Evolutionary conservation across 2,888 invertebrate species (phyloP).

Genomic region (Calameuta idolon): DNA sequence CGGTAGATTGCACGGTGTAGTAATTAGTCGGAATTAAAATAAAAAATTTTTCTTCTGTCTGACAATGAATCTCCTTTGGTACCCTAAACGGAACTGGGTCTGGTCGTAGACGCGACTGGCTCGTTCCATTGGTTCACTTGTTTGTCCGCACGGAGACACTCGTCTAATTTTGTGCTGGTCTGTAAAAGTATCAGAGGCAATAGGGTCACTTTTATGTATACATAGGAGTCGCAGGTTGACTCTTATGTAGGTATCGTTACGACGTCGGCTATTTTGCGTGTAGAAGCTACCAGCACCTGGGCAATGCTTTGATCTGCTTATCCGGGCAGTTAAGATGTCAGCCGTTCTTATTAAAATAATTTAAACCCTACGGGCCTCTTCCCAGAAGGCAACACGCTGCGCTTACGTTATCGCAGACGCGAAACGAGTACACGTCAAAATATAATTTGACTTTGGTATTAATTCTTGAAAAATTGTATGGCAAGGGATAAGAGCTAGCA

Average conservation of each 20-base stretch:
- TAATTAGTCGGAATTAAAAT: neutral
- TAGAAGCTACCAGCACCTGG: slow-evolving; percentile 48
- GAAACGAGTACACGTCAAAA: neutral
- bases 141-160: slow-evolving; percentile 8
- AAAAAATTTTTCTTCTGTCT: neutral
- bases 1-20: neutral
- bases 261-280: slow-evolving; percentile 40
- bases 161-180: slow-evolving; percentile 55
- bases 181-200: slow-evolving; percentile 53
- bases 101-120: neutral
- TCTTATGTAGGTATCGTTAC: neutral
- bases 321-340: slow-evolving; percentile 58
- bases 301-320: slow-evolving; percentile 55
- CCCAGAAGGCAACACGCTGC: slow-evolving; percentile 26
- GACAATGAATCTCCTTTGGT: neutral
- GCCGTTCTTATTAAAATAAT: slow-evolving; percentile 59
- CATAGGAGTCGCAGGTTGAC: neutral
- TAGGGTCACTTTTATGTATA: neutral
- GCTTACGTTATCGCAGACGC: neutral
- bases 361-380: slow-evolving; percentile 36
- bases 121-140: slow-evolving; percentile 3
- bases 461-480: neutral
- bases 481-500: neutral
- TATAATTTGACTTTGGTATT: neutral
- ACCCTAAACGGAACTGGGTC: neutral